Conservation (phyloP, 2,888 invertebrate species). For the Ceramica pisi region DNA sequence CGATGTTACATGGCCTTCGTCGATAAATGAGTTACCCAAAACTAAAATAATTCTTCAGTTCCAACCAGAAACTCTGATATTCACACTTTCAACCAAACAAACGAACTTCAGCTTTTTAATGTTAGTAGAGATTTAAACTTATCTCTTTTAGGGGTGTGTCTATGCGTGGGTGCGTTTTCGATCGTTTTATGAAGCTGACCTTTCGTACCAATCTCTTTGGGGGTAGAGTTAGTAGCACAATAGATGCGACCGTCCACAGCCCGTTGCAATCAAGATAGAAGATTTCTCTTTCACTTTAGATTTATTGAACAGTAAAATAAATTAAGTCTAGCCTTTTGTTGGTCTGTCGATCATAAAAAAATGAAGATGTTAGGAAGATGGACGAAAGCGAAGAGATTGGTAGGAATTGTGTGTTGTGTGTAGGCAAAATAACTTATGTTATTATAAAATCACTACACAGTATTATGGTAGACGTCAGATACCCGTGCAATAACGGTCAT, state of each 20-base stretch:
- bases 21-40: no score
- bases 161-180: background rate
- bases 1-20: no score
- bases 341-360: slow-evolving; percentile 16
- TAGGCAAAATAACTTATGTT: background rate
- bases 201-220: slow-evolving; percentile 12
- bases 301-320: slow-evolving; percentile 38
- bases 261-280: slow-evolving; percentile 55
- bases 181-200: background rate
- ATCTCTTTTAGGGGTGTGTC: no score
- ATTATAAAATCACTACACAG: no score
- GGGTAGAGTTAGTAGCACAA: slow-evolving; percentile 8
- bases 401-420: background rate
- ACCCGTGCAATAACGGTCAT: no score
- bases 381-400: slow-evolving; percentile 12
- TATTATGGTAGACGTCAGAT: no score
- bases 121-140: no score
- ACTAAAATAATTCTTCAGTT: no score
- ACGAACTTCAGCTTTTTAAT: no score
- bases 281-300: slow-evolving; percentile 33
- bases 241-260: slow-evolving; percentile 16
- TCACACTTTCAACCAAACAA: no score
- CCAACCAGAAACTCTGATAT: no score
- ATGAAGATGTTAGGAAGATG: slow-evolving; percentile 1
- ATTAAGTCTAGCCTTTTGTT: slow-evolving; percentile 38